Evolutionary conservation across 1,140 invertebrate species (phyloP), one percentile per base, ranked within the genome.

Genomic region (Drosophila ambigua): DNA sequence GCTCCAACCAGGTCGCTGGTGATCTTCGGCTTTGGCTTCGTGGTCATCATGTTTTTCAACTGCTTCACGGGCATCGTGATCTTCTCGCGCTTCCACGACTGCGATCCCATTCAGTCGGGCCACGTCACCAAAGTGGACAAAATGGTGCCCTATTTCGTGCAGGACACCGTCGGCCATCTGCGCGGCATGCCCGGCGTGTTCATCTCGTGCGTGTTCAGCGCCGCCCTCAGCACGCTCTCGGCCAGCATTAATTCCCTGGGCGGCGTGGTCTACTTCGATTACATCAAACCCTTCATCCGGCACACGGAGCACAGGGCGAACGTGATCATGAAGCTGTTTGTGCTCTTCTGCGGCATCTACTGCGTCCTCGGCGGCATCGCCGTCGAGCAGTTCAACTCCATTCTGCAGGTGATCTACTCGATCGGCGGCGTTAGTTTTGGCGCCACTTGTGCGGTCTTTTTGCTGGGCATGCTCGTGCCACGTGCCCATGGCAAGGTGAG

Each of bases 211-310:
- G 93, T 96, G 4, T 95, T 96, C 63, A 95, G 95, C 77, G 95
- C 95, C 11, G 95, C 95, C 5, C 84, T 96, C 81, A 97, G 96
- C 90, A 96, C 95, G 3, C 94, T 95, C 92, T 95, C 95, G 0
- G 95, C 95, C 11, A 95, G 94, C 24, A 89, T 96, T 5, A 96
- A 96, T 79, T 95, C 96, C 1, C 93, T 96, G 92, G 93, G 96
- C 0, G 96, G 96, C 4, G 95, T 96, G 0, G 95, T 96, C 55
- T 95, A 95, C 89, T 95, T 96, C 79, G 96, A 96, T 88, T 94
- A 96, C 76, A 94, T 96, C 8, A 76, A 92, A 20, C 90, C 90
- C 0, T 51, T 68, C 28, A 82, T 91, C 26, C 54, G 53, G 5
- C 92, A 90, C 91, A 93, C 93, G 2, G 94, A 95, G 61, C 88